Percentiles rank a stretch among this genome's conserved stretches.
phyloP scores from a whole-genome alignment of 1,140 invertebrate genomes.

The Aphaenogaster rudis region DNA sequence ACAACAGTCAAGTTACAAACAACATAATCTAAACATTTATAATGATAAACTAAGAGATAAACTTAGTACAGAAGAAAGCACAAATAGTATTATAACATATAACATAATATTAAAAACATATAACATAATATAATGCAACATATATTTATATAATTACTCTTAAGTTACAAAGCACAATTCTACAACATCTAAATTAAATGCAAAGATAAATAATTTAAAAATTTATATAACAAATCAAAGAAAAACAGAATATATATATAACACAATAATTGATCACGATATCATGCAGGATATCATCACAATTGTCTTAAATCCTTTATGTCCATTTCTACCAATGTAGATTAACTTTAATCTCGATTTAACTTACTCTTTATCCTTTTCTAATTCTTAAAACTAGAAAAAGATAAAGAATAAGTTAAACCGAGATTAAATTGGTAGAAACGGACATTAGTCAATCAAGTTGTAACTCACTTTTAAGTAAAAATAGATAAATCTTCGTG shows the following conservation, averaged over 20 bases:
- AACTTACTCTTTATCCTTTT: no score
- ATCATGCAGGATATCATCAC: not conserved
- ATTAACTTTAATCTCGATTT: no score
- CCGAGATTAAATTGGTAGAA: no score
- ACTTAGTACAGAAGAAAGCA: not conserved
- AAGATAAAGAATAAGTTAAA: no score
- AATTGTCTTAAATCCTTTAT: not conserved
- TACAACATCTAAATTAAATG: not conserved
- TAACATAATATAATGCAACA: not conserved
- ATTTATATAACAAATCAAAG: not conserved
- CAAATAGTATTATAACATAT: not conserved
- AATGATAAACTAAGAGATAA: not conserved
- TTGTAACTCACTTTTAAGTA: not conserved
- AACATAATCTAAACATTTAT: not conserved
- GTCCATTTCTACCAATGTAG: no score
- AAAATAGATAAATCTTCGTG: not conserved
- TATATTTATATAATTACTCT: constrained; percentile 16
- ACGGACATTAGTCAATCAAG: no score
- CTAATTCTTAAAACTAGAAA: no score
- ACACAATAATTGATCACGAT: not conserved
- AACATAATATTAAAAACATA: no score
- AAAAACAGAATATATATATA: not conserved
- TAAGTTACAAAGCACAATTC: not conserved
- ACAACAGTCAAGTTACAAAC: not conserved
- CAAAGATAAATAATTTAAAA: constrained; percentile 5